Conservation (phyloP, 2,113 vertebrate genomes). For the Xiphophorus hellerii region DNA sequence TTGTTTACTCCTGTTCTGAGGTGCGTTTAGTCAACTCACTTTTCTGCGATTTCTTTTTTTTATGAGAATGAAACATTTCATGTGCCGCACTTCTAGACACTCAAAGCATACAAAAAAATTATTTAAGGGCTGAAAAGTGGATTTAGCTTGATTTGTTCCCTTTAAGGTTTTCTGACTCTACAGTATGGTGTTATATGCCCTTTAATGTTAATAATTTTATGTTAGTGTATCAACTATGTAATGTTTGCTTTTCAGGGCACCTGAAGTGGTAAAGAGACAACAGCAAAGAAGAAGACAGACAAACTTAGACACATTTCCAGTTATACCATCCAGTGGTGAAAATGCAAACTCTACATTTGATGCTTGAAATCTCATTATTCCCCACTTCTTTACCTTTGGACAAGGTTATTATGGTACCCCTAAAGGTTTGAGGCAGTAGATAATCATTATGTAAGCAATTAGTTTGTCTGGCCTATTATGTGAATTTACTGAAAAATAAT, state of each 20-base stretch:
- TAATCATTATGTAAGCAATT: background rate
- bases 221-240: slow-evolving; percentile 20
- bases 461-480: background rate
- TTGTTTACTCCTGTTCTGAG: no score
- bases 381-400: background rate
- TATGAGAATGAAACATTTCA: no score
- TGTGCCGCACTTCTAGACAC: no score
- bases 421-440: background rate
- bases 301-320: slow-evolving; percentile 46
- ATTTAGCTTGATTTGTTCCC: no score
- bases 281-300: slow-evolving; percentile 53
- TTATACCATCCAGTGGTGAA: background rate
- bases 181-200: background rate
- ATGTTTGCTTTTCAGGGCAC: slow-evolving; percentile 55
- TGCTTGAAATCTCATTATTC: slow-evolving; percentile 1
- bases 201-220: background rate
- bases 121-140: no score
- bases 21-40: no score
- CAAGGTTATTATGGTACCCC: no score
- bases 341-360: slow-evolving; percentile 39
- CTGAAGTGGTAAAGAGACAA: slow-evolving; percentile 53
- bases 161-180: background rate
- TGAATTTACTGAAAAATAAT: slow-evolving; percentile 12
- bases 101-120: no score
- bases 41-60: no score